Percentiles rank a stretch among this genome's conserved stretches.
phyloP scores from a whole-genome alignment of 2,888 invertebrate genomes.

The Andrena hattorfiana region DNA sequence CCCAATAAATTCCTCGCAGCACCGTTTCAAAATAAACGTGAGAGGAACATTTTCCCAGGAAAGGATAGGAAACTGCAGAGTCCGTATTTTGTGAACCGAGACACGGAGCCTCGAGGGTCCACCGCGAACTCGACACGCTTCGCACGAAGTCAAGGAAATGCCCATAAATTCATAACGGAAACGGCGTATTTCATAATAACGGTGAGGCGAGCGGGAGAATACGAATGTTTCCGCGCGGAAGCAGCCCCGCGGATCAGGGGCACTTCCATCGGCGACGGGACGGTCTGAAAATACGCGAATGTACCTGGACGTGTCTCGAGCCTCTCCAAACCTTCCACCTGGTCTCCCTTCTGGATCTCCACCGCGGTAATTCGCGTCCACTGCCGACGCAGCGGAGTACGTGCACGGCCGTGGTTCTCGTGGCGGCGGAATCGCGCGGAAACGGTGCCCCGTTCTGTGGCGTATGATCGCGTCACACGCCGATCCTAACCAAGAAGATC shows the following conservation, averaged over 20 bases:
- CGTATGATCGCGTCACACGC: neutral
- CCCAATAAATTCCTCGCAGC: too few species aligned
- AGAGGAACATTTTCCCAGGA: too few species aligned
- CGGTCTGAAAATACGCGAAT: neutral
- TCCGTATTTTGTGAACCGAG: neutral
- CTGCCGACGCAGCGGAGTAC: conserved; percentile 60
- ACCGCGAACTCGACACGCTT: neutral
- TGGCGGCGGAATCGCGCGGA: conserved; percentile 35
- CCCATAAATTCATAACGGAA: conserved; percentile 9
- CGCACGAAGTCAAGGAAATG: conserved; percentile 2
- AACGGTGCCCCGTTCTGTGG: conserved; percentile 14
- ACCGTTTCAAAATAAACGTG: too few species aligned
- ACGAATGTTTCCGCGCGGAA: neutral
- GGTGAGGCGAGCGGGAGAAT: neutral
- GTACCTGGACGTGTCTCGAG: conserved; percentile 49
- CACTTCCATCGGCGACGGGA: neutral
- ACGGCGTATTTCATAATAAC: conserved; percentile 1
- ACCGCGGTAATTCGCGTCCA: conserved; percentile 56
- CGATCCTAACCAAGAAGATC: conserved; percentile 45
- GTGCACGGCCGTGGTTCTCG: conserved; percentile 48
- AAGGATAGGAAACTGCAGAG: neutral
- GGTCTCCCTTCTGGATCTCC: conserved; percentile 51
- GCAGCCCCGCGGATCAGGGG: neutral
- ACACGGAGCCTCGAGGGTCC: neutral
- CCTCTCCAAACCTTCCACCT: conserved; percentile 56